Evolutionary conservation across 2,113 vertebrate genomes (phyloP), one percentile per base, ranked within the genome.

Genomic region (Platysternon megacephalum): DNA sequence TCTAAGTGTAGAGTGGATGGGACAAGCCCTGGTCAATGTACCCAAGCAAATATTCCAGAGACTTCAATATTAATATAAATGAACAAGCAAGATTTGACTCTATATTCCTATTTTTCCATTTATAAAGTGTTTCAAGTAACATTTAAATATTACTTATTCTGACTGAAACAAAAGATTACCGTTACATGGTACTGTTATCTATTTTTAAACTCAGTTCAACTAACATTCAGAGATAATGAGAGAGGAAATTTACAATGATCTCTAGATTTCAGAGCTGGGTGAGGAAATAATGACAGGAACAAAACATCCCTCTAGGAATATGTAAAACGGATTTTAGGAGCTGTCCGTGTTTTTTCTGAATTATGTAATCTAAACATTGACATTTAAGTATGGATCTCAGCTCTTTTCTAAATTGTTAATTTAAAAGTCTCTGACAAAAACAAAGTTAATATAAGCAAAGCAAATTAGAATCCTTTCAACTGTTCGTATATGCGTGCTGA

Each of bases 11-110:
- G 85, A 6, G 51, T 72, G 42, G 9, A 55, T 58, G 39, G 42
- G 82, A 48, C 84, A 76, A 91, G 76, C 76, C 42, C 26, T 82
- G 29, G 56, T 86, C 78, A 85, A 51, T 46, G 29, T 68, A 68
- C 74, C 79, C 56, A 72, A 91, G 39, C 74, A 95, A 96, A 68
- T 22, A 79, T 79, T 94, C 84, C 86, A 88, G 51, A 83, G 22
- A 93, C 83, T 56, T 89, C 79, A 93, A 86, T 0, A 94, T 22
- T n/a, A 87, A 76, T 32, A 24, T 81, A 86, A 90, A 14, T 35
- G 82, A 76, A 91, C 72, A 58, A 89, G 44, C 42, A 19, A 12
- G 72, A 84, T 91, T 87, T 76, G 74, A 82, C 55, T 58, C 19
- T 42, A 58, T 78, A 78, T 84, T 90, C 55, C 90, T 92, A 21